Base-by-base conservation (phyloP, 1,140 invertebrate species). In the Spodoptera litura region DNA sequence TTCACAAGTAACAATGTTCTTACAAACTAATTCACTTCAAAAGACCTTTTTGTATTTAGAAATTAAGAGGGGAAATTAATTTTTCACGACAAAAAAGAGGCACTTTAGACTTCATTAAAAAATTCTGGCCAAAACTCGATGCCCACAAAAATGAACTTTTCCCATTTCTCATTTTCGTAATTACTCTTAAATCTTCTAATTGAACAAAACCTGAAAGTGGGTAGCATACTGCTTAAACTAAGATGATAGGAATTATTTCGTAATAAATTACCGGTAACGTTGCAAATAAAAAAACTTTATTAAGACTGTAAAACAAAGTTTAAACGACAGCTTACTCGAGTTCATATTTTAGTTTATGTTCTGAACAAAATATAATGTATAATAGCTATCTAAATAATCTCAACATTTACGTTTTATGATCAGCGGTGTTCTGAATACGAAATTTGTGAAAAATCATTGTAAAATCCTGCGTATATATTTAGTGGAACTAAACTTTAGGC, bases 141-240 rank as follows among this genome's bases (percentile, higher is more conserved):
- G 85, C 78, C 78, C 72, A 77, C 70, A 73, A 82, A 83, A 81
- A 82, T 85, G 85, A 90, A 91, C 88, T 91, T 92, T 93, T 89
- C 83, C 85, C 88, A 90, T 91, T 91, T 91, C 87, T 90, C 87
- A 90, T 91, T 92, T 91, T 87, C 82, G 80, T 88, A 89, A 89
- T 90, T 88, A 88, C 86, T 86, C 81, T 78, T 85, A 87, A 87
- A 85, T 86, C 87, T 87, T 79, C 79, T 85, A 87, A 87, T 86
- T 86, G 80, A 86, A 84, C 78, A 80, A 85, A 84, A 81, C 49
- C 64, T 81, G 53, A 72, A 81, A 64, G 44, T 80, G 74, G 55
- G 56, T 73, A 75, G 59, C 58, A 64, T 52, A 27, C 59, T 49
- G 73, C 25, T 58, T 53, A 49, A 59, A 73, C 56, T 73, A 64